Base-by-base conservation (phyloP, 1,140 invertebrate species). In the Pissodes strobi region DNA sequence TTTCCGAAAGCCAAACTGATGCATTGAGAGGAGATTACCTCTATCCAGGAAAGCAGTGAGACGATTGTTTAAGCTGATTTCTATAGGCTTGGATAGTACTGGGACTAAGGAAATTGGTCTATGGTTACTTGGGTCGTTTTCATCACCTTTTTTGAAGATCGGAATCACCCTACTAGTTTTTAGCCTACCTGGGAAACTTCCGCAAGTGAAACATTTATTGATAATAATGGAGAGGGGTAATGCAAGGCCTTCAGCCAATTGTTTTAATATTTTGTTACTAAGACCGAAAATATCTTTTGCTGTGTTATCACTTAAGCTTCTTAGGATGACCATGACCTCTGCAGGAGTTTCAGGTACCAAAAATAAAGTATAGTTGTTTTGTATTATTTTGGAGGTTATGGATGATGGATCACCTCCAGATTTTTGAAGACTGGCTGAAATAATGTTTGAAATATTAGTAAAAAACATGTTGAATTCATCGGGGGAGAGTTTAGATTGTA, bases 121-220 rank as follows among this genome's bases (percentile, higher is more conserved):
- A n/a, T n/a, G n/a, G n/a, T n/a, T n/a, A n/a, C n/a, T n/a, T n/a
- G n/a, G n/a, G n/a, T n/a, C n/a, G n/a, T n/a, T n/a, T n/a, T n/a
- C n/a, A n/a, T n/a, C n/a, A n/a, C n/a, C n/a, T 41, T 4, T 41
- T 41, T 41, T 41, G n/a, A 41, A 13, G 38, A 41, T 41, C n/a
- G 38, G 38, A 41, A 41, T 41, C n/a, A 41, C 38, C 17, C 17
- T 41, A 13, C 38, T 41, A 13, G 38, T 41, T 41, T 41, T 41
- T 4, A 41, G 4, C 17, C 38, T 41, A 41, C 38, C n/a, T 41
- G 38, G 38, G n/a, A 41, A 41, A 41, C 38, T n/a, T 41, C 38
- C 38, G n/a, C 38, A 13, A 41, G 38, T 41, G n/a, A 41, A 41
- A 17, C 38, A 41, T 41, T 41, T 41, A 4, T 41, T 41, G 4